These are phyloP conservation scores for Hypomesus transpacificus DNA, from an alignment of 2,113 vertebrate species.

Conservation along the genomic window DNA sequence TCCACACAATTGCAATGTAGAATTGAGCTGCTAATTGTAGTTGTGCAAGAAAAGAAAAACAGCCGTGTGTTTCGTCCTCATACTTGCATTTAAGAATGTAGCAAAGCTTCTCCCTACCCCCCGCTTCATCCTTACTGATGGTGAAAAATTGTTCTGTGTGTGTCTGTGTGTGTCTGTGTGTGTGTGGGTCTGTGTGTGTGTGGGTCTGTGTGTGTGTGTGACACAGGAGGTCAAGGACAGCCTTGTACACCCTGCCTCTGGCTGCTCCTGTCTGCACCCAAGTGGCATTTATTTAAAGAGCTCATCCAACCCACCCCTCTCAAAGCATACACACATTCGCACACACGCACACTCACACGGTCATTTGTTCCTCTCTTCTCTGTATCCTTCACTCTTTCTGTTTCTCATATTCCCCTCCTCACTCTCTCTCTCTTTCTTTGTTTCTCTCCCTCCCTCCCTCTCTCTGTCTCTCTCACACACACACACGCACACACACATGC, in stretches of 20 bases:
- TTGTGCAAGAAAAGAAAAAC: no score
- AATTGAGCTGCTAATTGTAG: no score
- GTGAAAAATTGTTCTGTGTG: neutral
- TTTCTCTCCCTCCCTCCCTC: conserved; percentile 15
- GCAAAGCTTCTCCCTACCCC: no score
- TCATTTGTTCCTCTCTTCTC: neutral
- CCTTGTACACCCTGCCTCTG: conserved; percentile 64
- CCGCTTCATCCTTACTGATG: no score
- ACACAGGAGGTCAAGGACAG: conserved; percentile 71
- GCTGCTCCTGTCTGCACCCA: conserved; percentile 68
- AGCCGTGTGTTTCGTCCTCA: no score
- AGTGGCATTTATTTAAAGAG: conserved; percentile 75
- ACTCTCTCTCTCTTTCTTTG: no score
- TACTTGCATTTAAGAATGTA: no score
- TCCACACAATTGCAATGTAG: no score
- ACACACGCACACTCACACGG: conserved; percentile 8
- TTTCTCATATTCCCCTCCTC: neutral
- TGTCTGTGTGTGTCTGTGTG: neutral
- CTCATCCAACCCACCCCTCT: conserved; percentile 49
- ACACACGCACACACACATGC: conserved; percentile 17
- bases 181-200: conserved; percentile 10
- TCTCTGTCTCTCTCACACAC: conserved; percentile 28
- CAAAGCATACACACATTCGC: conserved; percentile 23
- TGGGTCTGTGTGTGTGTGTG: conserved; percentile 1
- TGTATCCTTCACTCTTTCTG: neutral